Percentiles rank a stretch among this genome's conserved stretches.
These are phyloP conservation scores for Temnopleurus reevesii DNA, from an alignment of 53 echinoderm and acorn worm genomes.

Conservation along the genomic window DNA sequence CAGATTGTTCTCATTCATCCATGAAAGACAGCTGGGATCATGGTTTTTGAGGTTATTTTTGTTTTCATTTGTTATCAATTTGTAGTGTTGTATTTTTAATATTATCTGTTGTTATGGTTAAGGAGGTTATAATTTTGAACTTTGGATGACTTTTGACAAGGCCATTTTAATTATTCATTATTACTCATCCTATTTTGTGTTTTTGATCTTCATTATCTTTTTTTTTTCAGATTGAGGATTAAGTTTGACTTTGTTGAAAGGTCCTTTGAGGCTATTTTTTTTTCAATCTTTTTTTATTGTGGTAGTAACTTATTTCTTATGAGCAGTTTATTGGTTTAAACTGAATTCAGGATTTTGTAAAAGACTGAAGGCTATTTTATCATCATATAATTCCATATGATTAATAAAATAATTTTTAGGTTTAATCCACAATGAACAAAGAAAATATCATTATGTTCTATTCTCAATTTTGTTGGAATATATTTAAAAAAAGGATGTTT, in stretches of 20 bases:
- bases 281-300: background rate
- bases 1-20: background rate
- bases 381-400: no score
- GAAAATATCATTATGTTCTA: no score
- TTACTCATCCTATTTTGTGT: background rate
- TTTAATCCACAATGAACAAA: no score
- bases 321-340: no score
- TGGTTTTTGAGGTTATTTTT: conserved; percentile 11
- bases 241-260: background rate
- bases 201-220: background rate
- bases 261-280: background rate
- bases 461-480: no score
- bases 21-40: background rate
- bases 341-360: no score
- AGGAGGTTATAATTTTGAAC: conserved; percentile 5
- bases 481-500: no score
- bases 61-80: background rate
- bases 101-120: background rate
- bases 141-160: background rate
- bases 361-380: no score
- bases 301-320: background rate
- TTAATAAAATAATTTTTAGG: no score
- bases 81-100: background rate
- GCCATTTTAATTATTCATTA: conserved; percentile 6
- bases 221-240: no score